These are phyloP conservation scores for Zapornia atra DNA, from an alignment of 2,113 vertebrate genomes.

Conservation along the genomic window DNA sequence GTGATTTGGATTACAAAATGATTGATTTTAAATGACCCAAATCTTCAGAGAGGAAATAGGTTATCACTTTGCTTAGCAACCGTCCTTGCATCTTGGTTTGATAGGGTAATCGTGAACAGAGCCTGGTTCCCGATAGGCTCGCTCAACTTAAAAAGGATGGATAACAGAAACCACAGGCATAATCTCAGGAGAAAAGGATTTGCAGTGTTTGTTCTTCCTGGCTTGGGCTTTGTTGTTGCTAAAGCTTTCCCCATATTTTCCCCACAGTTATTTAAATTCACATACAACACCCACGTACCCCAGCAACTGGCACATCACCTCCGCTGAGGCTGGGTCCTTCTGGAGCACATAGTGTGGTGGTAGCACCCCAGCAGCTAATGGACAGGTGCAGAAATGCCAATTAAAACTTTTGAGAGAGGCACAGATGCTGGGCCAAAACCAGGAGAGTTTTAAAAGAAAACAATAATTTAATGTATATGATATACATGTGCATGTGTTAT, in stretches of 20 bases:
- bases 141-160: neutral
- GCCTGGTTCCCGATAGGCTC: neutral
- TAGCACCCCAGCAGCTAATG: neutral
- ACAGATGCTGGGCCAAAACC: neutral
- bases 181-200: slow-evolving; percentile 25
- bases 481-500: neutral
- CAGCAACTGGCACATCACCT: neutral
- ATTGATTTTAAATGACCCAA: neutral
- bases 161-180: neutral
- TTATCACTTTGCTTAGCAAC: slow-evolving; percentile 21
- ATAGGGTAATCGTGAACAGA: neutral
- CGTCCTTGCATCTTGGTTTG: neutral
- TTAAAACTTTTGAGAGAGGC: neutral
- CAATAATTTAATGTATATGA: neutral
- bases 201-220: slow-evolving; percentile 36
- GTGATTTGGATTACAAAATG: neutral
- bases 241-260: slow-evolving; percentile 6
- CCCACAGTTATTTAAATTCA: neutral
- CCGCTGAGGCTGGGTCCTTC: neutral
- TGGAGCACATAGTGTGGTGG: neutral
- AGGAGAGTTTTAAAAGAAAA: neutral
- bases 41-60: neutral
- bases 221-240: neutral
- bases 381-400: neutral
- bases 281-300: neutral